Percentiles rank a stretch among this genome's conserved stretches.
phyloP scores from a whole-genome alignment of 2,888 invertebrate species.

The Lasioglossum morio region DNA sequence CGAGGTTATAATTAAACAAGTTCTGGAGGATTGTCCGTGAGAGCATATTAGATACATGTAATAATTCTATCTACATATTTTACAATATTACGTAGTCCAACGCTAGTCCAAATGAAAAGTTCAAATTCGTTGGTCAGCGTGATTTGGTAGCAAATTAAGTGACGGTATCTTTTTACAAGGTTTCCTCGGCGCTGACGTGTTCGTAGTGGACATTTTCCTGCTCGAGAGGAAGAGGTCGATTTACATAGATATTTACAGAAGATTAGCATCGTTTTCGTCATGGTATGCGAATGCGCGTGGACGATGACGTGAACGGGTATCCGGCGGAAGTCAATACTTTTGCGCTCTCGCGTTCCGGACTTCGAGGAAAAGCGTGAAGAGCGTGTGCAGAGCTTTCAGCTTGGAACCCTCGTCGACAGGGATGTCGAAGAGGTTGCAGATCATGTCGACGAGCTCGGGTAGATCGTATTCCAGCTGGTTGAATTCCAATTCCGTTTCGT shows the following conservation, averaged over 20 bases:
- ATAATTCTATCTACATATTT: background rate
- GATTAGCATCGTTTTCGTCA: background rate
- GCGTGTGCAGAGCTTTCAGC: slow-evolving; percentile 93
- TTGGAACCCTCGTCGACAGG: slow-evolving; percentile 91
- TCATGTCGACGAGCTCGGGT: slow-evolving; percentile 91
- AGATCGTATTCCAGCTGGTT: slow-evolving; percentile 91
- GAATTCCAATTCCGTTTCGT: slow-evolving; percentile 91
- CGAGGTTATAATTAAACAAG: background rate
- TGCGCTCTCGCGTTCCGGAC: slow-evolving; percentile 81
- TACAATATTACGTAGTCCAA: background rate
- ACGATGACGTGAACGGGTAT: background rate
- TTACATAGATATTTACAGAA: slow-evolving; percentile 20
- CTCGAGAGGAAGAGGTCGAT: background rate
- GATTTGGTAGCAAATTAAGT: background rate
- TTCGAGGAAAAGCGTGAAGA: slow-evolving; percentile 93
- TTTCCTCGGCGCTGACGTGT: background rate
- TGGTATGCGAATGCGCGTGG: background rate
- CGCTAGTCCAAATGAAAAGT: background rate
- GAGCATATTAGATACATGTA: background rate
- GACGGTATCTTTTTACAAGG: background rate
- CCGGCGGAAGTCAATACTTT: slow-evolving; percentile 51
- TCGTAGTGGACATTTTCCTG: background rate
- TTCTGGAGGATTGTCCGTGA: background rate
- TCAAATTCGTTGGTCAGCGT: background rate
- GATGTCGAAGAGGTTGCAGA: slow-evolving; percentile 95